Percentiles rank a stretch among this genome's conserved stretches.
Conservation (phyloP, 2,797 vertebrate species). For the Poeciliopsis paucimaculata region DNA sequence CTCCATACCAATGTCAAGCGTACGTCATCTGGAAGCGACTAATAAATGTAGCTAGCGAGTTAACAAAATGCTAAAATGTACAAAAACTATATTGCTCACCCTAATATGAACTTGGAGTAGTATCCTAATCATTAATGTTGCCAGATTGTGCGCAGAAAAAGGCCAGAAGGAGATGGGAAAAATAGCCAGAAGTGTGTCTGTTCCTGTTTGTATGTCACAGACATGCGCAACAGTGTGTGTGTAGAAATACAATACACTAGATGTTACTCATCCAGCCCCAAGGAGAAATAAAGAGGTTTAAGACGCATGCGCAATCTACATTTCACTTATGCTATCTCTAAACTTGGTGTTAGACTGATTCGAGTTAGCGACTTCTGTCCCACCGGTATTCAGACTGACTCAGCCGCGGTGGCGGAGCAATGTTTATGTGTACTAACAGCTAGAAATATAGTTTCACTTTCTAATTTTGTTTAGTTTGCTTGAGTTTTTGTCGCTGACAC, state of each 20-base stretch:
- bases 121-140: not conserved
- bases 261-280: not conserved
- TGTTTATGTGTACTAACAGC: constrained; percentile 2
- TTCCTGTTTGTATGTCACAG: constrained; percentile 5
- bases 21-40: constrained; percentile 60
- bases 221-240: not conserved
- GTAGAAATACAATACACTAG: constrained; percentile 30
- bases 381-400: constrained; percentile 50
- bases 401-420: not conserved
- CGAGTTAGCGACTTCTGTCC: constrained; percentile 49
- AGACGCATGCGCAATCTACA: constrained; percentile 15
- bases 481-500: not conserved
- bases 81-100: not conserved
- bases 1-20: constrained; percentile 71
- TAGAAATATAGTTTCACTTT: not conserved
- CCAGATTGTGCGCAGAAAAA: not conserved
- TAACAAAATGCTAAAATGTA: not conserved
- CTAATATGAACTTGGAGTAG: not conserved
- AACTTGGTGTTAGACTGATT: constrained; percentile 53
- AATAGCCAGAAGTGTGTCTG: not conserved
- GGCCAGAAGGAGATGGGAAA: not conserved
- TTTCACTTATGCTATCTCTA: not conserved
- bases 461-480: not conserved
- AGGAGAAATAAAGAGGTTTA: no score
- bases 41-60: not conserved